phyloP scores from a whole-genome alignment of 2,888 invertebrate genomes.

The Agonopterix arenella region DNA sequence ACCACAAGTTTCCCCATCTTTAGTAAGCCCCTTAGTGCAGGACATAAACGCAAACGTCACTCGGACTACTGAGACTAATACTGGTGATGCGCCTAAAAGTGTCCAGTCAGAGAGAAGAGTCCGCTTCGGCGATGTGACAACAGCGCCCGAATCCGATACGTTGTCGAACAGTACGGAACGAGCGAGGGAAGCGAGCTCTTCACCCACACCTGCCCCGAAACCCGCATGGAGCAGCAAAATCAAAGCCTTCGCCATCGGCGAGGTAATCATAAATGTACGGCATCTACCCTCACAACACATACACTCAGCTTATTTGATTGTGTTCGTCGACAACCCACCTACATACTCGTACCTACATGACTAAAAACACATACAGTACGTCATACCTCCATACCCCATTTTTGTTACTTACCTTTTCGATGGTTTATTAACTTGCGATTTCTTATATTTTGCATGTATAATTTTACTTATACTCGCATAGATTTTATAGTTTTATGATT shows the following conservation, averaged over 20 bases:
- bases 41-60: constrained; percentile 60
- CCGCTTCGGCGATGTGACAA: constrained; percentile 65
- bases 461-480: constrained; percentile 45
- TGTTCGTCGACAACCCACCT: constrained; percentile 67
- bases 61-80: constrained; percentile 36
- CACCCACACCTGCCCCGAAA: constrained; percentile 52
- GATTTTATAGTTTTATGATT: constrained; percentile 41
- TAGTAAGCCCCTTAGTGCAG: constrained; percentile 45
- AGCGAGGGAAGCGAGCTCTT: constrained; percentile 49
- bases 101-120: constrained; percentile 70
- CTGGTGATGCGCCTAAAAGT: constrained; percentile 49
- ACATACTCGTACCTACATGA: constrained; percentile 25
- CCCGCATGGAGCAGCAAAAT: constrained; percentile 73
- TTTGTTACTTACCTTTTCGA: constrained; percentile 44
- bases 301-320: constrained; percentile 66
- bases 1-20: constrained; percentile 36
- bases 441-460: constrained; percentile 71
- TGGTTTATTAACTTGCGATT: constrained; percentile 62
- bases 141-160: constrained; percentile 54
- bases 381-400: constrained; percentile 55
- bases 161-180: constrained; percentile 54
- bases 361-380: constrained; percentile 46
- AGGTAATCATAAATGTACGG: constrained; percentile 72
- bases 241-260: constrained; percentile 75
- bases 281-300: constrained; percentile 27